These are phyloP conservation scores for Muntiacus muntjak DNA, from an alignment of 2,113 vertebrate species.

Conservation along the genomic window DNA sequence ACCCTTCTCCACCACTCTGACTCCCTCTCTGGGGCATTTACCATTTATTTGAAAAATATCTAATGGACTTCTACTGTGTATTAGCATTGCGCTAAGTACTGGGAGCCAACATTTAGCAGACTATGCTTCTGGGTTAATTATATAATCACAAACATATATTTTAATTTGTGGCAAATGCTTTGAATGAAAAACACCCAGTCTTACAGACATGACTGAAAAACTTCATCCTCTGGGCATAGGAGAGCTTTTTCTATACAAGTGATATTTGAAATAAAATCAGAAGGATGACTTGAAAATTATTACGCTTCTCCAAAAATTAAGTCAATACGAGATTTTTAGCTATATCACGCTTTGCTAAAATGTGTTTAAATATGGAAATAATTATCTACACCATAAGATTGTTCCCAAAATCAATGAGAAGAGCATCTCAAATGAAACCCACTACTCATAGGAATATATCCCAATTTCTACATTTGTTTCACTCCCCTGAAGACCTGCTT, in stretches of 20 bases:
- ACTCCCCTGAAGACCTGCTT: neutral
- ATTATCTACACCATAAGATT: neutral
- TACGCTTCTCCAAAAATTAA: accelerated
- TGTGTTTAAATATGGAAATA: neutral
- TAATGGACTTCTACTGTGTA: neutral
- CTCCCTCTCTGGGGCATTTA: accelerated
- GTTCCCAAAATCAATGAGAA: neutral
- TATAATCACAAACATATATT: neutral
- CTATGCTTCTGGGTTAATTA: neutral
- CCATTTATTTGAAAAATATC: neutral
- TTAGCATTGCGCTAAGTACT: neutral
- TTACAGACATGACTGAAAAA: neutral
- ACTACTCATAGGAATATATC: neutral
- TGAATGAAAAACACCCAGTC: neutral
- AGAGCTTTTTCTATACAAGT: neutral
- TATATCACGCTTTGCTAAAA: neutral
- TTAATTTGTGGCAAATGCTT: neutral
- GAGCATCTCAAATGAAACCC: neutral
- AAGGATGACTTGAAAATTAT: neutral
- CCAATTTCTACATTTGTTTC: neutral
- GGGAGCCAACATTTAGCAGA: neutral
- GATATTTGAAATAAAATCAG: neutral
- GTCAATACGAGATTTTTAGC: neutral
- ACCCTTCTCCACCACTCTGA: neutral
- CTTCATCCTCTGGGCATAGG: neutral